These are phyloP conservation scores for Notamacropus eugenii DNA, from an alignment of 2,797 vertebrate genomes.

Conservation along the genomic window DNA sequence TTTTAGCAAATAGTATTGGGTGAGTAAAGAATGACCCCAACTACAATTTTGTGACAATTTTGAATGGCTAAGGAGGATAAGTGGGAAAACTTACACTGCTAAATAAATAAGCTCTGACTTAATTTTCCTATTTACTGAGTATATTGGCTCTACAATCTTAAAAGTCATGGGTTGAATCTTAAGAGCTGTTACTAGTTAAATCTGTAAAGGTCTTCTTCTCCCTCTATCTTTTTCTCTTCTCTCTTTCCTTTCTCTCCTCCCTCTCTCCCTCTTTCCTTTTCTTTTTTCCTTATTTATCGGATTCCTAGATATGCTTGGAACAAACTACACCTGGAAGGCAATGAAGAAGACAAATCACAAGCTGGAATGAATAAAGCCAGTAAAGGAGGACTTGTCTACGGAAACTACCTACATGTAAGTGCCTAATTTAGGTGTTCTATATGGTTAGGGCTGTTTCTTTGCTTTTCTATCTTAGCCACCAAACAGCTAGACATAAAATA, in stretches of 20 bases:
- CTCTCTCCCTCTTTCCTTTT: slow-evolving; percentile 49
- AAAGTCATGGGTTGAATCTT: not conserved
- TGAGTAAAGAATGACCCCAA: slow-evolving; percentile 77
- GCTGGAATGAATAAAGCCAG: slow-evolving; percentile 91
- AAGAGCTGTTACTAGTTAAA: not conserved
- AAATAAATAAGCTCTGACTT: not conserved
- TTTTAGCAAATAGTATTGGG: slow-evolving; percentile 79
- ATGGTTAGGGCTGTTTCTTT: not conserved
- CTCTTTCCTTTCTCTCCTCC: not conserved
- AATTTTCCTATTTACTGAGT: not conserved
- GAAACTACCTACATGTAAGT: slow-evolving; percentile 94
- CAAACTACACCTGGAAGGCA: slow-evolving; percentile 84
- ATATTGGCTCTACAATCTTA: not conserved
- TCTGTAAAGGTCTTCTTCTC: not conserved
- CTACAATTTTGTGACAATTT: not conserved
- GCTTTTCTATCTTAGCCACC: not conserved
- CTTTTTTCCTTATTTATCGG: slow-evolving; percentile 59
- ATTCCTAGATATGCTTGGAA: slow-evolving; percentile 88
- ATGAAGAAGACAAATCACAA: slow-evolving; percentile 90
- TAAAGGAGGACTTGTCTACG: slow-evolving; percentile 92
- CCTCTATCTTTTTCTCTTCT: not conserved
- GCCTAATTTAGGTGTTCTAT: not conserved
- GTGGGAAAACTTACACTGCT: not conserved
- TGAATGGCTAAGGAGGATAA: not conserved
- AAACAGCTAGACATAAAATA: not conserved